These are phyloP conservation scores for Ochropleura plecta DNA, from an alignment of 2,888 invertebrate genomes.

Conservation along the genomic window DNA sequence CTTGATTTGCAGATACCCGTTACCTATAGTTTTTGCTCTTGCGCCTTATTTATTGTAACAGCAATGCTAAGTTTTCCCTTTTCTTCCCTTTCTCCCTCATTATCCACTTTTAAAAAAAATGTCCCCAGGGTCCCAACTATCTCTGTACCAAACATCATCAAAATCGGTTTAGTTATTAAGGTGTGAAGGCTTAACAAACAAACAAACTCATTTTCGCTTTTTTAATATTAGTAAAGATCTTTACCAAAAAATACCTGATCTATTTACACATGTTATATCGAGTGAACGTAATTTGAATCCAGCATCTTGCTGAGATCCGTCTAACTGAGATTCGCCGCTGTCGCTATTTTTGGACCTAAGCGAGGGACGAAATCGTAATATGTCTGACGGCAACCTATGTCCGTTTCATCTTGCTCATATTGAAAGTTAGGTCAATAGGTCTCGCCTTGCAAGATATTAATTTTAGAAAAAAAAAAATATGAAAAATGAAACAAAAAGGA, in stretches of 20 bases:
- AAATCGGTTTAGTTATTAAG: too few relatives aligned
- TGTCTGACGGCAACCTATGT: constrained; percentile 10
- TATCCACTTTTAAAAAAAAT: too few relatives aligned
- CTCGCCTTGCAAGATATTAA: not conserved
- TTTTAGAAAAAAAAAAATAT: not conserved
- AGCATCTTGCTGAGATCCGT: not conserved
- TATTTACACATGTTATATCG: too few relatives aligned
- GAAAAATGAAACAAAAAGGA: not conserved
- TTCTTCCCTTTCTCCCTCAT: too few relatives aligned
- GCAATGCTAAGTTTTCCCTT: too few relatives aligned
- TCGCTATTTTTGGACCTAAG: constrained; percentile 25
- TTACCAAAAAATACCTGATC: not conserved
- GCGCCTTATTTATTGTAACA: too few relatives aligned
- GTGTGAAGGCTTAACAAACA: too few relatives aligned
- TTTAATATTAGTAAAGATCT: not conserved
- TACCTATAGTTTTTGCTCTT: too few relatives aligned
- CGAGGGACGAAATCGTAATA: constrained; percentile 21
- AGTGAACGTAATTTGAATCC: constrained; percentile 1
- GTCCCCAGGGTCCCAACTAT: too few relatives aligned
- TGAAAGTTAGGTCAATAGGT: not conserved
- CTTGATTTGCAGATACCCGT: too few relatives aligned
- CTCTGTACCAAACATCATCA: too few relatives aligned
- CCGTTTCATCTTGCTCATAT: constrained; percentile 26
- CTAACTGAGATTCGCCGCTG: not conserved
- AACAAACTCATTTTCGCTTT: too few relatives aligned